phyloP scores from a whole-genome alignment of 2,888 invertebrate species.

The Drosophila peninsularis region DNA sequence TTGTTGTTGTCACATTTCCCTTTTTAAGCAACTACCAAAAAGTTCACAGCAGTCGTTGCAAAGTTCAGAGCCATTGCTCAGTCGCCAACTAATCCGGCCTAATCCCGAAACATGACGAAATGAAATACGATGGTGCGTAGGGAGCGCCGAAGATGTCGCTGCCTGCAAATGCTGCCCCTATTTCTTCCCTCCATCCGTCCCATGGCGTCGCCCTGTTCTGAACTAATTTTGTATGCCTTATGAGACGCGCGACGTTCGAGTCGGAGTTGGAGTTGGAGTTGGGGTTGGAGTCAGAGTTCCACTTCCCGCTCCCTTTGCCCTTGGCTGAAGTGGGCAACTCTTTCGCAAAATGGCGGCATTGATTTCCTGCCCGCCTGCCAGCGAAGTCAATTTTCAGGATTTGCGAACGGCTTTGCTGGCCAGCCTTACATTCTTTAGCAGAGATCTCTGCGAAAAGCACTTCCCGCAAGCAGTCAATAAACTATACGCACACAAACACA shows the following conservation, averaged over 20 bases:
- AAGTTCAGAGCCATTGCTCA: constrained; percentile 77
- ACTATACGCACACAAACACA: constrained; percentile 64
- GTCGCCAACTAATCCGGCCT: constrained; percentile 81
- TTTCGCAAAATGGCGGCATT: constrained; percentile 78
- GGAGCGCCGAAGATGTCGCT: constrained; percentile 52
- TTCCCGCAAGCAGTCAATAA: constrained; percentile 82
- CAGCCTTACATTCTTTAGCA: constrained; percentile 73
- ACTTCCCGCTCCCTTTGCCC: not conserved
- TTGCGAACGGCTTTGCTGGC: constrained; percentile 70
- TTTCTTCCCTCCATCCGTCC: constrained; percentile 4
- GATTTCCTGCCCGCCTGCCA: constrained; percentile 67
- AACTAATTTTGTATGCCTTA: constrained; percentile 77
- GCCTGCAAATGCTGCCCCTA: constrained; percentile 28
- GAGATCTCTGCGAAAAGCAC: constrained; percentile 81
- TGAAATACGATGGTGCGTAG: constrained; percentile 82
- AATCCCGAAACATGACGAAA: constrained; percentile 84
- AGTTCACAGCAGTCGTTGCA: constrained; percentile 74
- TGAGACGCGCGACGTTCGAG: constrained; percentile 49
- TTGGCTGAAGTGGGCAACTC: constrained; percentile 58
- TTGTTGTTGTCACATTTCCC: constrained; percentile 75
- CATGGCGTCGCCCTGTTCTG: constrained; percentile 22
- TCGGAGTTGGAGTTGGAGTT: constrained; percentile 32
- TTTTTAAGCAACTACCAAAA: constrained; percentile 76
- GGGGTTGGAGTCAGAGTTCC: not conserved
- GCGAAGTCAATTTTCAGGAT: constrained; percentile 82